These are phyloP conservation scores for Streblospio benedicti DNA, from an alignment of 1,140 invertebrate genomes.

Conservation along the genomic window DNA sequence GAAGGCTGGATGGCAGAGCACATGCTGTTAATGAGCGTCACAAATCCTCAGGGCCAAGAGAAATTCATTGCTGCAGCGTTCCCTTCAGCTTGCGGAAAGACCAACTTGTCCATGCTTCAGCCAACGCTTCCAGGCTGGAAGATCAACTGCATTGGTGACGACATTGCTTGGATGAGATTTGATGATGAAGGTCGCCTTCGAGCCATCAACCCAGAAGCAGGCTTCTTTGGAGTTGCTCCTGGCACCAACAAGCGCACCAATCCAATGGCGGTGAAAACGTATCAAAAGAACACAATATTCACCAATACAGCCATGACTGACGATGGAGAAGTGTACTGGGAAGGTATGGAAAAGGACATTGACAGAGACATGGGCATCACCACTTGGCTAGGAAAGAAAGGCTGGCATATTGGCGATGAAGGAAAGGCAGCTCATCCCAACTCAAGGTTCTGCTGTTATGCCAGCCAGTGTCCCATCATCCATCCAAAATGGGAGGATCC, in stretches of 20 bases:
- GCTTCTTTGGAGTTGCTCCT: constrained; percentile 98
- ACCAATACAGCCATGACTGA: constrained; percentile 96
- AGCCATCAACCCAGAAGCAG: constrained; percentile 98
- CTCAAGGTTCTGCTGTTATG: constrained; percentile 83
- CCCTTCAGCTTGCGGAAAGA: constrained; percentile 97
- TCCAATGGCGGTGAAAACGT: constrained; percentile 92
- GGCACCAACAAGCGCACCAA: constrained; percentile 87
- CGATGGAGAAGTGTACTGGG: constrained; percentile 79
- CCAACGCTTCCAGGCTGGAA: constrained; percentile 89
- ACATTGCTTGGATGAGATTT: constrained; percentile 77
- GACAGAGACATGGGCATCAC: constrained; percentile 55
- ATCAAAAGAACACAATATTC: constrained; percentile 89
- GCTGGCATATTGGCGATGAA: constrained; percentile 51
- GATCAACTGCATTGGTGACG: constrained; percentile 50
- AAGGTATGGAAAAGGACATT: constrained; percentile 78
- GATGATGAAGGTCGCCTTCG: constrained; percentile 78
- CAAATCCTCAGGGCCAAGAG: constrained; percentile 80
- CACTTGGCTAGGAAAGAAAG: constrained; percentile 39
- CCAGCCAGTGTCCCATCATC: constrained; percentile 87
- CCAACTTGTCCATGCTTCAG: constrained; percentile 96
- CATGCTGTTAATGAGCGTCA: constrained; percentile 78
- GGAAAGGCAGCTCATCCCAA: constrained; percentile 46
- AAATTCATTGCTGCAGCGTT: constrained; percentile 93
- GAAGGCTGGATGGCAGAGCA: constrained; percentile 99
- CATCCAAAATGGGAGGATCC: constrained; percentile 70